Conservation (phyloP, 2,113 vertebrate genomes). For the Halichoerus grypus region DNA sequence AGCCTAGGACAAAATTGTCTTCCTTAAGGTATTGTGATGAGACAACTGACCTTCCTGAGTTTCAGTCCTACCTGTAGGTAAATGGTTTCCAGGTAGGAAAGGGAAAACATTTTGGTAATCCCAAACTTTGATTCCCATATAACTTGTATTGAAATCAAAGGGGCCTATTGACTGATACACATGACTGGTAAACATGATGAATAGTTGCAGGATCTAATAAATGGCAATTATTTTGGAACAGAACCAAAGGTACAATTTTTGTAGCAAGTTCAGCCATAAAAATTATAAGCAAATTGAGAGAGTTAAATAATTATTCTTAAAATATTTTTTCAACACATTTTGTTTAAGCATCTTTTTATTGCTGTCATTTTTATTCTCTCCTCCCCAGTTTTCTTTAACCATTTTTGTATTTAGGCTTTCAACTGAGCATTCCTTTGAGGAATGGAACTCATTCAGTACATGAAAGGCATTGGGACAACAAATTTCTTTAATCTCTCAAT, state of each 20-base stretch:
- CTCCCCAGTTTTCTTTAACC: neutral
- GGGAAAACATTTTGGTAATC: conserved; percentile 15
- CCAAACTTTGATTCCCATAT: conserved; percentile 6
- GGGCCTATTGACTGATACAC: neutral
- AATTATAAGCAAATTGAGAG: conserved; percentile 45
- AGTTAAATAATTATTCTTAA: conserved; percentile 53
- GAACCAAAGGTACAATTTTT: conserved; percentile 49
- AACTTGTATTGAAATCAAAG: conserved; percentile 54
- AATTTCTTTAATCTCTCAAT: conserved; percentile 32
- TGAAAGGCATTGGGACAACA: neutral
- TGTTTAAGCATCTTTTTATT: conserved; percentile 37
- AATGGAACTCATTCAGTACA: conserved; percentile 11
- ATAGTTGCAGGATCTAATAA: conserved; percentile 50
- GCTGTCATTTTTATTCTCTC: conserved; percentile 40
- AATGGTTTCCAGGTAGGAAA: neutral
- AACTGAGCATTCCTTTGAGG: conserved; percentile 32
- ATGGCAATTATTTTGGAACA: conserved; percentile 26
- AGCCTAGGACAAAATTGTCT: neutral
- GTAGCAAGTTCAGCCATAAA: conserved; percentile 39
- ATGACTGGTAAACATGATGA: conserved; percentile 26
- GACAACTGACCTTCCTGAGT: neutral
- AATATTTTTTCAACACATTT: conserved; percentile 13
- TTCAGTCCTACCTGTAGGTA: neutral
- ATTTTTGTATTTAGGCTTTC: neutral
- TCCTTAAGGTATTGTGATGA: neutral